Conservation (phyloP, 2,888 invertebrate genomes). For the Eupithecia abbreviata region DNA sequence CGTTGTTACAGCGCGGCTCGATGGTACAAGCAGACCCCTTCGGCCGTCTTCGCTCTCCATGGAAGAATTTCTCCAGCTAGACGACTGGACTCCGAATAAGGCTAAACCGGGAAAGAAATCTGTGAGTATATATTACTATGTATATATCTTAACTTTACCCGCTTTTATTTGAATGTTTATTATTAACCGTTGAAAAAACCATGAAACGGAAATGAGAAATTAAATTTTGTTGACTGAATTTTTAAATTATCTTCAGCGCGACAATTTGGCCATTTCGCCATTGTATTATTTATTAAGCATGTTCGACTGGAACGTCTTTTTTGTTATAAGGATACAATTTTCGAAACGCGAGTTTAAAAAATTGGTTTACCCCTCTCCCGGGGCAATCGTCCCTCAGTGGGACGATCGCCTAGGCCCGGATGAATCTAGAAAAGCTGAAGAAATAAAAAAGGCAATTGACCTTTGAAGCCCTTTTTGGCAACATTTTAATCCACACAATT, state of each 20-base stretch:
- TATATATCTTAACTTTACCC: background rate
- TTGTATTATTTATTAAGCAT: background rate
- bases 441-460: background rate
- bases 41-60: slow-evolving; percentile 89
- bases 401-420: no score
- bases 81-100: slow-evolving; percentile 88
- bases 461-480: slow-evolving; percentile 26
- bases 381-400: no score
- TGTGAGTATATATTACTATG: slow-evolving; percentile 83
- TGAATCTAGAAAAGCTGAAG: background rate
- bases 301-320: background rate
- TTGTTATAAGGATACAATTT: background rate
- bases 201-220: background rate
- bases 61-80: slow-evolving; percentile 96
- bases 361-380: background rate
- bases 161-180: background rate
- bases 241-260: background rate
- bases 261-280: background rate
- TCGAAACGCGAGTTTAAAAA: background rate
- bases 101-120: slow-evolving; percentile 92
- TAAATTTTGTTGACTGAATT: background rate
- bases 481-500: slow-evolving; percentile 5
- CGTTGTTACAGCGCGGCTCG: slow-evolving; percentile 92
- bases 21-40: slow-evolving; percentile 92
- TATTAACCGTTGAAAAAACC: background rate